These are phyloP conservation scores for Riptortus pedestris DNA, from an alignment of 1,140 invertebrate species.

Conservation along the genomic window DNA sequence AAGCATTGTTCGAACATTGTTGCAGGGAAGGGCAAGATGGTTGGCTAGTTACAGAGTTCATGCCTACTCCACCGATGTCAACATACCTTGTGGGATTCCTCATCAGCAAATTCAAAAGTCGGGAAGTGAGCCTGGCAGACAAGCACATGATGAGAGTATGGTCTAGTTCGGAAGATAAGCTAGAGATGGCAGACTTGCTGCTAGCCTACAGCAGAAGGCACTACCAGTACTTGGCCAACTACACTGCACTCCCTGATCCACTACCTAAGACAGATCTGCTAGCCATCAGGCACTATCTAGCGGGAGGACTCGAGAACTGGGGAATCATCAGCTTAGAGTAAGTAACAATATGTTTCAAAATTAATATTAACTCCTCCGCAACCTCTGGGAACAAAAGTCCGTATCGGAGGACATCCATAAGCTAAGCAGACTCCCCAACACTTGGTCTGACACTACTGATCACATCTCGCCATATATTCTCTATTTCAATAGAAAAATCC, in stretches of 20 bases:
- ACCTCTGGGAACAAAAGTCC: too few relatives aligned
- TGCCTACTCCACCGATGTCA: conserved; percentile 57
- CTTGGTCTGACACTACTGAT: too few relatives aligned
- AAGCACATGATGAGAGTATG: conserved; percentile 7
- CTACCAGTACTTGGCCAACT: conserved; percentile 19
- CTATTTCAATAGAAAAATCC: too few relatives aligned
- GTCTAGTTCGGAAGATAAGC: not conserved
- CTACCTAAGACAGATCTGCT: conserved; percentile 49
- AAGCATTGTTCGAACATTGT: too few relatives aligned
- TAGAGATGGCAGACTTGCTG: conserved; percentile 6
- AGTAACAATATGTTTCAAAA: conserved; percentile 2
- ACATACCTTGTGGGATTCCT: conserved; percentile 64
- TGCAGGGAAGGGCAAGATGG: conserved; percentile 19
- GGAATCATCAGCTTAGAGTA: conserved; percentile 50
- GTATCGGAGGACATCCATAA: too few relatives aligned
- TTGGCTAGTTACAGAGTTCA: conserved; percentile 42
- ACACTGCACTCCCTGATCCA: conserved; percentile 21
- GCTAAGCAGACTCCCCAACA: too few relatives aligned
- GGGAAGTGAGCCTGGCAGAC: not conserved
- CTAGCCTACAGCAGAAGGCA: conserved; percentile 11
- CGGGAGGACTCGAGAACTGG: conserved; percentile 82
- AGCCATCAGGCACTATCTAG: conserved; percentile 62
- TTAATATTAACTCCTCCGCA: too few relatives aligned
- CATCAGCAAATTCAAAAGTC: conserved; percentile 43
- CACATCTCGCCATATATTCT: too few relatives aligned